Conservation (phyloP, 2,113 vertebrate genomes). For the Puffinus mauretanicus region DNA sequence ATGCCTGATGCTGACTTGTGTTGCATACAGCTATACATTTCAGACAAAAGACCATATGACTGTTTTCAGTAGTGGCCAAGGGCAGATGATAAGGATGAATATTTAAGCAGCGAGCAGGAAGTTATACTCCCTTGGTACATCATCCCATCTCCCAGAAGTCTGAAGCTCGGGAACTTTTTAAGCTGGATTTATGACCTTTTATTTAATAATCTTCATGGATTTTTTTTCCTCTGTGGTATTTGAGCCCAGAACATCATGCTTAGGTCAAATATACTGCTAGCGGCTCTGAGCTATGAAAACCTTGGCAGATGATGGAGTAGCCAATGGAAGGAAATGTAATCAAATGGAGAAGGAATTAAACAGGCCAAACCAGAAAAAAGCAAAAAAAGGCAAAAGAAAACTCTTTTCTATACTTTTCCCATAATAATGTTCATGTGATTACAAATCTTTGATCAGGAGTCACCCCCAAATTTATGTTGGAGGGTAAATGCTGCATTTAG, state of each 20-base stretch:
- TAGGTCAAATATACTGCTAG: neutral
- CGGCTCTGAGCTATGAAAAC: neutral
- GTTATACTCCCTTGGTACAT: neutral
- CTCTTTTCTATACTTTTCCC: neutral
- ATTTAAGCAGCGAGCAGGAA: neutral
- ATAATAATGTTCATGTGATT: neutral
- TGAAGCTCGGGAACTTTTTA: neutral
- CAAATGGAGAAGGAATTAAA: neutral
- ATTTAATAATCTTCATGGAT: neutral
- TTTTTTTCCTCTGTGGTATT: neutral
- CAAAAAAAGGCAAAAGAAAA: neutral
- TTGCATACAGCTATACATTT: neutral
- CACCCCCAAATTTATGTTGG: neutral
- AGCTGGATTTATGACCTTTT: neutral
- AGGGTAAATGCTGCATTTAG: neutral
- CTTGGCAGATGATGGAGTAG: neutral
- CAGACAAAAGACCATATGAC: neutral
- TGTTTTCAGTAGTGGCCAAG: neutral
- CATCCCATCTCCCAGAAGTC: neutral
- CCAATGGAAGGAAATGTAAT: neutral
- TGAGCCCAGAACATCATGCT: neutral
- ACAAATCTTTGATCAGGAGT: neutral
- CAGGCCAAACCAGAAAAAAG: neutral
- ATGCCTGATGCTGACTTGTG: neutral
- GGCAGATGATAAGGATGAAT: neutral